Percentiles rank a stretch among this genome's conserved stretches.
phyloP scores from a whole-genome alignment of 2,888 invertebrate species.

The Cerastis leucographa region DNA sequence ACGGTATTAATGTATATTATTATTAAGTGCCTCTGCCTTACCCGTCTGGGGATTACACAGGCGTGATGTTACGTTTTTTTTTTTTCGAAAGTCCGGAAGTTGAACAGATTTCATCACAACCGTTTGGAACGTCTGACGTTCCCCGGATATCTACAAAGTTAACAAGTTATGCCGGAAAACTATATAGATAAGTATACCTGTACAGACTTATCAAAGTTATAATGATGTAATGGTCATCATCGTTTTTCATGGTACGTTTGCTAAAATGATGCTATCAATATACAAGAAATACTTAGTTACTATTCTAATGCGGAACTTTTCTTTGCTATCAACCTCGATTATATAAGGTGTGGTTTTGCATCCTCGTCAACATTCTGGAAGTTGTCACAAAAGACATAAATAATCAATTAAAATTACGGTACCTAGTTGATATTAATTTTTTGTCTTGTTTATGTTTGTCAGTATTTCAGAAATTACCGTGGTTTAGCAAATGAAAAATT shows the following conservation, averaged over 20 bases:
- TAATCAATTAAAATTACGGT: no score
- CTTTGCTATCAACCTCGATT: not conserved
- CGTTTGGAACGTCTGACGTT: not conserved
- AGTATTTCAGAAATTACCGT: no score
- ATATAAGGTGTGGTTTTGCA: no score
- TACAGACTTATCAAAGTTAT: not conserved
- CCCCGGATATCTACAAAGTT: not conserved
- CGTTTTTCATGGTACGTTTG: slow-evolving; percentile 22
- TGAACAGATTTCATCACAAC: not conserved
- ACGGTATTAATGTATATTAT: no score
- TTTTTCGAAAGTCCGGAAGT: not conserved
- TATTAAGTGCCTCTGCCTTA: no score
- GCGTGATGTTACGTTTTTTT: no score
- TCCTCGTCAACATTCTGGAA: no score
- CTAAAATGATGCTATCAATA: slow-evolving; percentile 34
- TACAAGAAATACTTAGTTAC: not conserved
- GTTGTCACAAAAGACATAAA: no score
- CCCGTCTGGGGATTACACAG: no score
- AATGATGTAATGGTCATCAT: not conserved
- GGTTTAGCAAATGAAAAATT: no score
- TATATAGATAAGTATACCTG: not conserved
- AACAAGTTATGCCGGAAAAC: slow-evolving; percentile 11
- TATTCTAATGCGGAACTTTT: slow-evolving; percentile 7
- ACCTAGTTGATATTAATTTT: no score
- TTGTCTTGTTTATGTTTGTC: no score